Conservation (phyloP, 2,888 invertebrate species). For the Meliscaeva auricollis region DNA sequence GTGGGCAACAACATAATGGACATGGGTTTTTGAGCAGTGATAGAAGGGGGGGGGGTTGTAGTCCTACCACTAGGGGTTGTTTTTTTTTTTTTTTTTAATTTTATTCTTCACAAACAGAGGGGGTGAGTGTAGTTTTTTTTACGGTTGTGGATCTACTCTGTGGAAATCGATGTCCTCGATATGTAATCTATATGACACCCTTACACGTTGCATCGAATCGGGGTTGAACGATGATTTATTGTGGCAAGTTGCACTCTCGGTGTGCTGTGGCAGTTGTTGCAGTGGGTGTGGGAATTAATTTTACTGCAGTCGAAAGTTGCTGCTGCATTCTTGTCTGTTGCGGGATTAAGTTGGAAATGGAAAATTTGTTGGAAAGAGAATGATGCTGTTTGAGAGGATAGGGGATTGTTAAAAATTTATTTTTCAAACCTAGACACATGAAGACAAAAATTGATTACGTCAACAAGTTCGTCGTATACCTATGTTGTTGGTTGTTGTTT, state of each 20-base stretch:
- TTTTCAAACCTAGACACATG: slow-evolving; percentile 48
- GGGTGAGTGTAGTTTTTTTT: slow-evolving; percentile 28
- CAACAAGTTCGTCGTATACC: slow-evolving; percentile 60
- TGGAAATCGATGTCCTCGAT: slow-evolving; percentile 71
- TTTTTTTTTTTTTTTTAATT: not conserved
- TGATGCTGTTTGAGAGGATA: not conserved
- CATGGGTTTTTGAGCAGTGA: slow-evolving; percentile 10
- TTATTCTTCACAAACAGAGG: not conserved
- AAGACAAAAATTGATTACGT: slow-evolving; percentile 67
- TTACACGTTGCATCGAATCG: slow-evolving; percentile 44
- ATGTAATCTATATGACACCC: slow-evolving; percentile 70
- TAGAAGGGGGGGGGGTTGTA: slow-evolving; percentile 4
- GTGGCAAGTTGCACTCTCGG: slow-evolving; percentile 28
- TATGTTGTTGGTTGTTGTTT: slow-evolving; percentile 1
- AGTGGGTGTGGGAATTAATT: slow-evolving; percentile 53
- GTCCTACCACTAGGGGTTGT: not conserved
- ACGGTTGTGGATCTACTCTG: slow-evolving; percentile 12
- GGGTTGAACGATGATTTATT: slow-evolving; percentile 71
- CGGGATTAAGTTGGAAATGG: not conserved
- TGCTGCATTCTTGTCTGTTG: slow-evolving; percentile 36
- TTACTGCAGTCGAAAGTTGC: slow-evolving; percentile 53
- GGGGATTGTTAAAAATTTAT: slow-evolving; percentile 49
- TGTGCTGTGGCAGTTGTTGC: not conserved
- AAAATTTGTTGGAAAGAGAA: slow-evolving; percentile 29
- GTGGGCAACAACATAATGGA: slow-evolving; percentile 19